Evolutionary conservation across 2,797 vertebrate species (phyloP).

Genomic region (Mycteria americana): DNA sequence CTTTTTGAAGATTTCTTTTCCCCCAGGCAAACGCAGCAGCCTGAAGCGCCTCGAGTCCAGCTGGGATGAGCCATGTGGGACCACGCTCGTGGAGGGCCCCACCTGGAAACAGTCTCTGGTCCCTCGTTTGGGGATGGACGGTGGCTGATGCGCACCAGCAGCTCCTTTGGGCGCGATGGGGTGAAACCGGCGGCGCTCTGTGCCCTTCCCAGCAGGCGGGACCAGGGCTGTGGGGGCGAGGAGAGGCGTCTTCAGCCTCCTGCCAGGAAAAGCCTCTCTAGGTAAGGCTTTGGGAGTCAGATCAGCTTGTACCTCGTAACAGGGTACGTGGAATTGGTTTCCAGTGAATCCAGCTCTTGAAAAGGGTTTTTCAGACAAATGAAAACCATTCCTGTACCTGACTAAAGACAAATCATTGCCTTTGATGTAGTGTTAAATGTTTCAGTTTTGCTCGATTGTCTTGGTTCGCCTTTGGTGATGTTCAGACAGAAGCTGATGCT

Average conservation of each 20-base stretch:
- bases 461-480: not conserved
- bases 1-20: not conserved
- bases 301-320: not conserved
- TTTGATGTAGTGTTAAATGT: not conserved
- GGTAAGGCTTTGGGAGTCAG: not conserved
- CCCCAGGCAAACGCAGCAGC: not conserved
- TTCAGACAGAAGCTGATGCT: not conserved
- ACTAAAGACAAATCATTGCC: not conserved
- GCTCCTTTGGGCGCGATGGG: accelerated
- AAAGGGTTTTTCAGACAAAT: not conserved
- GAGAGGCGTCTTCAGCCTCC: not conserved
- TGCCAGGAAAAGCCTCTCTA: not conserved
- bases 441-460: not conserved
- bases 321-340: not conserved
- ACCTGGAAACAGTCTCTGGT: not conserved
- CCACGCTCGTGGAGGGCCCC: accelerated
- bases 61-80: accelerated
- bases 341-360: not conserved
- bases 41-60: not conserved
- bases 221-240: not conserved
- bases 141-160: accelerated
- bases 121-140: accelerated
- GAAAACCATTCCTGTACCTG: not conserved
- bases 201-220: not conserved
- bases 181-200: not conserved